A percentile compares a stretch with the other conserved stretches of the same genome.
phyloP scores from a whole-genome alignment of 2,888 invertebrate genomes.

The Gisinianus flammeolus region DNA sequence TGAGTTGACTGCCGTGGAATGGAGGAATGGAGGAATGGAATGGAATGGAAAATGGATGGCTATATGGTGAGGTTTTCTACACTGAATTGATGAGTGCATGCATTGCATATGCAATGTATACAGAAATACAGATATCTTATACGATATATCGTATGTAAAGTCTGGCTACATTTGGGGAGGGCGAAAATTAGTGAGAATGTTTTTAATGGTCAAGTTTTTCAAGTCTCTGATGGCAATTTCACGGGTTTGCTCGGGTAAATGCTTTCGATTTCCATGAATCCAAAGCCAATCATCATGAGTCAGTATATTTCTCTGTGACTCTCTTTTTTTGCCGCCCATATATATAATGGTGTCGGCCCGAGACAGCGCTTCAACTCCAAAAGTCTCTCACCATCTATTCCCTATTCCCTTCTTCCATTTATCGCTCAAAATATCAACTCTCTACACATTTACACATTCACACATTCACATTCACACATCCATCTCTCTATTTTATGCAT shows the following conservation, averaged over 20 bases:
- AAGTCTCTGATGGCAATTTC: constrained; percentile 49
- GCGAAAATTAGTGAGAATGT: constrained; percentile 43
- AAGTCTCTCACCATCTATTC: neutral
- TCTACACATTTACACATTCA: neutral
- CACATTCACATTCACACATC: neutral
- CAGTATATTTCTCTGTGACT: constrained; percentile 50
- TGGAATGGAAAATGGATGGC: no score
- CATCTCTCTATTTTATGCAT: neutral
- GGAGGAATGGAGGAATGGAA: no score
- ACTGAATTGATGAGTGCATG: no score
- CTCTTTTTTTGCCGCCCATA: constrained; percentile 49
- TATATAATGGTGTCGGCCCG: constrained; percentile 51
- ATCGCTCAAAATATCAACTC: no score
- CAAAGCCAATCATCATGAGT: constrained; percentile 52
- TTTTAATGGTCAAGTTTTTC: constrained; percentile 52
- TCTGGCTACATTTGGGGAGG: neutral
- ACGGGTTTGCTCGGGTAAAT: constrained; percentile 47
- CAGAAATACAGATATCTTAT: no score
- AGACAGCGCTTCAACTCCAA: constrained; percentile 43
- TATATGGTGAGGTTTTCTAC: no score
- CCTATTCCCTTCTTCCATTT: constrained; percentile 1
- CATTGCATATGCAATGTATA: no score
- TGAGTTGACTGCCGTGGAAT: no score
- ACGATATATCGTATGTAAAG: no score
- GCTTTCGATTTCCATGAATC: constrained; percentile 52